A percentile compares a stretch with the other conserved stretches of the same genome.
phyloP scores from a whole-genome alignment of 2,888 invertebrate genomes.

The Cremastinae sp. region DNA sequence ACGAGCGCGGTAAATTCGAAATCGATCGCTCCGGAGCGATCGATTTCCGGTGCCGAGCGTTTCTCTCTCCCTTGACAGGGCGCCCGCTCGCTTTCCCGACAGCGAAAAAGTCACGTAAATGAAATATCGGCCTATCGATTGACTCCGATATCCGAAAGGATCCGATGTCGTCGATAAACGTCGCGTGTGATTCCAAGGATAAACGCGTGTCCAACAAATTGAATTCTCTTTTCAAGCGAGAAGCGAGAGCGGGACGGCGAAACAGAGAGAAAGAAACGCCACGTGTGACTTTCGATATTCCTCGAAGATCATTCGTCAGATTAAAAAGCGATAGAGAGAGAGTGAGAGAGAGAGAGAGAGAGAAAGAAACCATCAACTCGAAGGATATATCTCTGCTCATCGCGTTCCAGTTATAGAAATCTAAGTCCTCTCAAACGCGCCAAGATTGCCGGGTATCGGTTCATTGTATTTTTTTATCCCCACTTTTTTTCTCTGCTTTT shows the following conservation, averaged over 20 bases:
- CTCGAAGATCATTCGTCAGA: slow-evolving; percentile 49
- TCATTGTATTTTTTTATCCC: slow-evolving; percentile 11
- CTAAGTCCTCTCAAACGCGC: slow-evolving; percentile 31
- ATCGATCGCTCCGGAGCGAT: slow-evolving; percentile 25
- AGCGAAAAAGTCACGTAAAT: slow-evolving; percentile 12
- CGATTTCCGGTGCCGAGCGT: slow-evolving; percentile 31
- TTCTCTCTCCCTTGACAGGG: slow-evolving; percentile 2
- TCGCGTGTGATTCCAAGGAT: slow-evolving; percentile 57
- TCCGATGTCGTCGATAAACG: slow-evolving; percentile 54
- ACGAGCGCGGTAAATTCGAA: background rate
- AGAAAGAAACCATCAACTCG: slow-evolving; percentile 32
- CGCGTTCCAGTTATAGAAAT: slow-evolving; percentile 44
- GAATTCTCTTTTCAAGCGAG: slow-evolving; percentile 54
- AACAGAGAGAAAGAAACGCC: slow-evolving; percentile 25
- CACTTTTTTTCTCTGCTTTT: slow-evolving; percentile 10
- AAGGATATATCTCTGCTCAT: slow-evolving; percentile 11
- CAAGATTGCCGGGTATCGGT: slow-evolving; percentile 34
- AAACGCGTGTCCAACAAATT: slow-evolving; percentile 57
- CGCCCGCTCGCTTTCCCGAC: slow-evolving; percentile 32
- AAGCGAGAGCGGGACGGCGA: slow-evolving; percentile 25
- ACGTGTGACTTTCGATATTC: slow-evolving; percentile 36
- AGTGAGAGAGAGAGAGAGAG: slow-evolving; percentile 2
- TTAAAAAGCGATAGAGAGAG: slow-evolving; percentile 33
- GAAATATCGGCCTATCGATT: slow-evolving; percentile 29
- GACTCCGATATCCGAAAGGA: slow-evolving; percentile 50